Conservation (phyloP, 2,888 invertebrate species). For the Ditula angustiorana region DNA sequence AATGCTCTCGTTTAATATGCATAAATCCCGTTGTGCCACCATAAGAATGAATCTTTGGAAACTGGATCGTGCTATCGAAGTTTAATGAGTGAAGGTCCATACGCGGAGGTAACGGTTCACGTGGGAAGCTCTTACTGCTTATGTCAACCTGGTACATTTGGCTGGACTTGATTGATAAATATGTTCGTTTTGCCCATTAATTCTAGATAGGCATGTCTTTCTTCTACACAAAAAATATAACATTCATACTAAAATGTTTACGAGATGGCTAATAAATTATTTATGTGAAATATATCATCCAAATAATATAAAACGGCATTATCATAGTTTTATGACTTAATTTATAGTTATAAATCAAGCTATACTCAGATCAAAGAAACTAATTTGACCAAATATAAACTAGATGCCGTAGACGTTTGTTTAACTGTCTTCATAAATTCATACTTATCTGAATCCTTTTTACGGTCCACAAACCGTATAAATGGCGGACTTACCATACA, state of each 20-base stretch:
- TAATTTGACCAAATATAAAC: constrained; percentile 2
- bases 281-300: not conserved
- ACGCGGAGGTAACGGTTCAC: constrained; percentile 28
- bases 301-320: not conserved
- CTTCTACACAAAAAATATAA: no score
- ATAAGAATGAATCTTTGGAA: constrained; percentile 25
- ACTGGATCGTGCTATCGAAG: constrained; percentile 25
- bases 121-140: constrained; percentile 21
- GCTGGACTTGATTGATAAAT: not conserved
- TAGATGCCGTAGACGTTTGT: not conserved
- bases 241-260: not conserved
- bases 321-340: not conserved
- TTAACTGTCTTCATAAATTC: constrained; percentile 9
- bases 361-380: not conserved
- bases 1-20: constrained; percentile 12
- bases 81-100: constrained; percentile 23
- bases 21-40: constrained; percentile 1
- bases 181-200: not conserved
- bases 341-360: not conserved
- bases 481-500: constrained; percentile 27
- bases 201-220: not conserved
- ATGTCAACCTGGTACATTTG: constrained; percentile 1
- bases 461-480: constrained; percentile 30
- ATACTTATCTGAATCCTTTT: constrained; percentile 18
- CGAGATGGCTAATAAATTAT: not conserved